Evolutionary conservation across 2,888 invertebrate species (phyloP), one percentile per base, ranked within the genome.

Genomic region (Plebejus argus): DNA sequence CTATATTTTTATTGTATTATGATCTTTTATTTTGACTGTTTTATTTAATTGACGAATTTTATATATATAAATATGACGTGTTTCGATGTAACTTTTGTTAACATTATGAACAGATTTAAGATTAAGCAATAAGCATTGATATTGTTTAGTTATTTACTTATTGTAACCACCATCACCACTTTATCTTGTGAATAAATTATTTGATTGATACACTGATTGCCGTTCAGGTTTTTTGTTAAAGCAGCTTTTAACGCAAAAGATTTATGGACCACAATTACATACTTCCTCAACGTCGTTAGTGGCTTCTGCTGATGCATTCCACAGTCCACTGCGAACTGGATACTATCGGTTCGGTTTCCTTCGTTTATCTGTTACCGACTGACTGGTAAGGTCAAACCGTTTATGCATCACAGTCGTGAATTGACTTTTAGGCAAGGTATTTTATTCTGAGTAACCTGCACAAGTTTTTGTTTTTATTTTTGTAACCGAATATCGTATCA

Each of bases 301-400:
- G 15, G 66, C 28, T 45, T 20, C 72, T 39, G 39, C 45, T 45
- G 45, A 45, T 20, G 10, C 45, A 72, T 28, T 45, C 72, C 23
- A 45, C 72, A 15, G 72, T 45, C 72, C 23, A 45, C 72, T 23
- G 72, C 49, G 72, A 39, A 72, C 72, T 72, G 72, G 72, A 45
- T 39, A 23, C 45, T 72, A 45, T 72, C 45, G 49, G 72, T 72
- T 45, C 20, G 12, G 20, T 35, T 71, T 20, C 39, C 39, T 18
- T 39, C 39, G 3, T 33, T 71, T 18, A 10, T 35, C 20, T 72
- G 20, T 72, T 72, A 66, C 66, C 66, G 28, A 28, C 39, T 35
- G 70, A 1, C 33, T 71, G 33, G 35, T 39, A 71, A 39, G 70
- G n/a, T 71, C 70, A n/a, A 61, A 61, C 61, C 7, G 20, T 23